These are phyloP conservation scores for Ellobius talpinus DNA, from an alignment of 2,113 vertebrate genomes.

Conservation along the genomic window DNA sequence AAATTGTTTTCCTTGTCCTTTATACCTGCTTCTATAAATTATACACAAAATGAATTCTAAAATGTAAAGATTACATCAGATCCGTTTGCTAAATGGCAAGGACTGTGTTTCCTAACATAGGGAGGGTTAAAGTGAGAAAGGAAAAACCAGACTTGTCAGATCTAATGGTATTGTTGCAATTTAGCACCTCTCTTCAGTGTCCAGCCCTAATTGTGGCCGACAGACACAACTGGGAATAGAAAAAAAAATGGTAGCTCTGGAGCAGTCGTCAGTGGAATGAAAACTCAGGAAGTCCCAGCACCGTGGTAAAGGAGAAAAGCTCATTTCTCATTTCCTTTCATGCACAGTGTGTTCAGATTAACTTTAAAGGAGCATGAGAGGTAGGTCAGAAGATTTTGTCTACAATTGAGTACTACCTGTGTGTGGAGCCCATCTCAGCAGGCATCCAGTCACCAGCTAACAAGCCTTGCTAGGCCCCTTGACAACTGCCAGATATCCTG, in stretches of 20 bases:
- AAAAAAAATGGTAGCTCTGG: slow-evolving; percentile 86
- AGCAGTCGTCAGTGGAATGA: slow-evolving; percentile 80
- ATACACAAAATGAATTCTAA: slow-evolving; percentile 4
- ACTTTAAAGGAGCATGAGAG: slow-evolving; percentile 84
- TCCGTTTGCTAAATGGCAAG: slow-evolving; percentile 51
- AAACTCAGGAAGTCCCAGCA: slow-evolving; percentile 86
- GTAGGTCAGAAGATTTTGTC: slow-evolving; percentile 79
- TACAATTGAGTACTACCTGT: slow-evolving; percentile 72
- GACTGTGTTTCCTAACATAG: slow-evolving; percentile 14
- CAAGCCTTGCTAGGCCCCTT: slow-evolving; percentile 73
- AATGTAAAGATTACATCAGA: slow-evolving; percentile 13
- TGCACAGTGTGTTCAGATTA: slow-evolving; percentile 82
- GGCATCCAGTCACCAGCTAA: slow-evolving; percentile 80
- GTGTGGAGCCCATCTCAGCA: slow-evolving; percentile 84
- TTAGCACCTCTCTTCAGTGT: slow-evolving; percentile 56
- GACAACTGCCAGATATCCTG: slow-evolving; percentile 80
- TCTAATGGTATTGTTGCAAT: slow-evolving; percentile 69
- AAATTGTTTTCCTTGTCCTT: slow-evolving; percentile 37
- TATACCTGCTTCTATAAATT: slow-evolving; percentile 9
- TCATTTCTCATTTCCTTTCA: slow-evolving; percentile 90
- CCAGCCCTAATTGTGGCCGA: slow-evolving; percentile 83
- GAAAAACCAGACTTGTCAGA: background rate
- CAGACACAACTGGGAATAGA: slow-evolving; percentile 87
- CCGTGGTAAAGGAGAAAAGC: slow-evolving; percentile 84
- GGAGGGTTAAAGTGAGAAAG: slow-evolving; percentile 64